Evolutionary conservation across 2,113 vertebrate genomes (phyloP).

Genomic region (Halcyon malimbica): DNA sequence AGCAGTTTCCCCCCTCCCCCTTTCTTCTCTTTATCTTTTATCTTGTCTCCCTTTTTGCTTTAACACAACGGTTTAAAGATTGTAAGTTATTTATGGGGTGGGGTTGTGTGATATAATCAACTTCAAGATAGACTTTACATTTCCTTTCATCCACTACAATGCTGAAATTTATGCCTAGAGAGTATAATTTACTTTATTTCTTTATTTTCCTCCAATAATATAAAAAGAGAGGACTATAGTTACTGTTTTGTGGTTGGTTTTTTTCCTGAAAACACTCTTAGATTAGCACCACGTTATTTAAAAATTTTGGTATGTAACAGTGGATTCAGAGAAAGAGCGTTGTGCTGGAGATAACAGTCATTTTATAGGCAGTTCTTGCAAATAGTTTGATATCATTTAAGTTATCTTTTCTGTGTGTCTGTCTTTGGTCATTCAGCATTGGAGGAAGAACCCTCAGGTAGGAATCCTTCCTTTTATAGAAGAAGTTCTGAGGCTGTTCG

Average conservation of each 20-base stretch:
- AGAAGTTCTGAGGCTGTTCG: neutral
- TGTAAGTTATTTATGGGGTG: conserved; percentile 31
- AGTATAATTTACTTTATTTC: neutral
- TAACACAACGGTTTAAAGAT: neutral
- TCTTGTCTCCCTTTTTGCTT: neutral
- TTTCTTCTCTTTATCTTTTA: conserved; percentile 7
- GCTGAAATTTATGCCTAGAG: neutral
- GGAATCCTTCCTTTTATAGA: conserved; percentile 22
- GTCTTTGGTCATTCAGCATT: conserved; percentile 38
- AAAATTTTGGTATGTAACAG: conserved; percentile 13
- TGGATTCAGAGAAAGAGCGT: conserved; percentile 27
- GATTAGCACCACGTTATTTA: conserved; percentile 25
- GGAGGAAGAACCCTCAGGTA: conserved; percentile 29
- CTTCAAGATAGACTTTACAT: conserved; percentile 24
- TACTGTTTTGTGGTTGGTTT: neutral
- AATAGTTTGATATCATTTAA: conserved; percentile 26
- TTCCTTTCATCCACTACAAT: conserved; percentile 6
- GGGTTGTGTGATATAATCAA: conserved; percentile 37
- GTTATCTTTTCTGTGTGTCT: neutral
- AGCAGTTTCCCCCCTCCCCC: neutral
- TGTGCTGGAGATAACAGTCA: conserved; percentile 14
- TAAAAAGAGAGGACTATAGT: neutral
- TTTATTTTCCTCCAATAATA: neutral
- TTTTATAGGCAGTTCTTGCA: neutral
- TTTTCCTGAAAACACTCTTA: conserved; percentile 14